phyloP scores from a whole-genome alignment of 1,140 invertebrate genomes.

The Hylyphantes graminicola region DNA sequence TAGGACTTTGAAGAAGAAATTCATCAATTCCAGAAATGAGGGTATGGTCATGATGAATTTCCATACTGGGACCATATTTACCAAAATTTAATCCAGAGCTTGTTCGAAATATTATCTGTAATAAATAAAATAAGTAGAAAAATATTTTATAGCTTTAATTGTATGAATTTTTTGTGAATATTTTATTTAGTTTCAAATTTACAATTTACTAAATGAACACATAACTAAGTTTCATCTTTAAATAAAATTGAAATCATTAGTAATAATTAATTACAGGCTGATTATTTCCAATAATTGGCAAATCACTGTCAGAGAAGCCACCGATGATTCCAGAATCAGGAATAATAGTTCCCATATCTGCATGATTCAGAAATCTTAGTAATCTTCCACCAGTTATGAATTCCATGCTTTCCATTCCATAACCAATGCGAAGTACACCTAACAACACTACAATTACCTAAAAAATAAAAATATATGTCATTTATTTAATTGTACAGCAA shows the following conservation, averaged over 20 bases:
- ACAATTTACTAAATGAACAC: not conserved
- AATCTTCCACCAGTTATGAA: slow-evolving; percentile 80
- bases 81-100: slow-evolving; percentile 59
- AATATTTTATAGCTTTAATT: too few species aligned
- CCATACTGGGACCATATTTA: slow-evolving; percentile 62
- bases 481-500: not conserved
- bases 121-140: not conserved
- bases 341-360: slow-evolving; percentile 77
- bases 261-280: slow-evolving; percentile 61
- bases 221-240: not conserved
- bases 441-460: slow-evolving; percentile 68
- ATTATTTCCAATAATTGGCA: slow-evolving; percentile 72
- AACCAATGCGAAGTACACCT: slow-evolving; percentile 77
- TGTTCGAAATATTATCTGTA: slow-evolving; percentile 50
- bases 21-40: slow-evolving; percentile 76
- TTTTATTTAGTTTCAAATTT: too few species aligned
- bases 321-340: slow-evolving; percentile 73
- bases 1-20: slow-evolving; percentile 77
- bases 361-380: slow-evolving; percentile 83
- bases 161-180: too few species aligned
- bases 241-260: not conserved
- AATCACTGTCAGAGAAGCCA: slow-evolving; percentile 79
- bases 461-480: slow-evolving; percentile 69
- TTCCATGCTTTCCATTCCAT: slow-evolving; percentile 86
- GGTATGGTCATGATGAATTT: slow-evolving; percentile 73